Base-by-base conservation (phyloP, 1,140 invertebrate species). In the Dermatophagoides farinae region DNA sequence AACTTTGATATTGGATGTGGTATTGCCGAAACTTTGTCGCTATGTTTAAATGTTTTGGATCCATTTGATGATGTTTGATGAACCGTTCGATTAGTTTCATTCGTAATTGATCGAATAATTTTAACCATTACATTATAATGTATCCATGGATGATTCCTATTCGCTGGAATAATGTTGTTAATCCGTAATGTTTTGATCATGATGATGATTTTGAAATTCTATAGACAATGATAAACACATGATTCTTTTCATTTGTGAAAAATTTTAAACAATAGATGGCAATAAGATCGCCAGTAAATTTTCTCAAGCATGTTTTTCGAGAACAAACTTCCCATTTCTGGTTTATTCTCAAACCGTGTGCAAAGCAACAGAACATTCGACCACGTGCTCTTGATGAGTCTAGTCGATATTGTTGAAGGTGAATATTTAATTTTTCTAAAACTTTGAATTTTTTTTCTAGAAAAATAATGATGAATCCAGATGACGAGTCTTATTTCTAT, bases 1-100 rank as follows among this genome's bases (percentile, higher is more conserved):
- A 88, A 72, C 70, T 88, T 87, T 4, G 85, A 86, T 12, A 81
- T 68, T 22, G 80, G 76, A 73, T 88, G 80, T 20, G 85, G 38
- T 20, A 39, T 40, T n/a, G 25, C 38, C 11, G 38, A 41, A 11
- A 55, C 22, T 44, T 55, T 14, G 22, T 50, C 47, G 6, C n/a
- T 50, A 8, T 50, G 12, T 50, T 20, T 16, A 1, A 10, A 44
- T n/a, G n/a, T 44, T 44, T n/a, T 16, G 18, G 43, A 44, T 44
- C 4, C 1, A 5, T 2, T 5, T 20, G 43, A 12, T 50, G 47
- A 50, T 18, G 47, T 18, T 18, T 50, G 20, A 11, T 6, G 18
- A 50, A n/a, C 5, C 12, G 12, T 18, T 25, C 11, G 11, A 12
- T 12, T 18, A 25, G 1, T 12, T 12, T 12, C 22, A 50, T 18